Evolutionary conservation across 2,888 invertebrate species (phyloP).

Genomic region (Drosophila fulvimacula): DNA sequence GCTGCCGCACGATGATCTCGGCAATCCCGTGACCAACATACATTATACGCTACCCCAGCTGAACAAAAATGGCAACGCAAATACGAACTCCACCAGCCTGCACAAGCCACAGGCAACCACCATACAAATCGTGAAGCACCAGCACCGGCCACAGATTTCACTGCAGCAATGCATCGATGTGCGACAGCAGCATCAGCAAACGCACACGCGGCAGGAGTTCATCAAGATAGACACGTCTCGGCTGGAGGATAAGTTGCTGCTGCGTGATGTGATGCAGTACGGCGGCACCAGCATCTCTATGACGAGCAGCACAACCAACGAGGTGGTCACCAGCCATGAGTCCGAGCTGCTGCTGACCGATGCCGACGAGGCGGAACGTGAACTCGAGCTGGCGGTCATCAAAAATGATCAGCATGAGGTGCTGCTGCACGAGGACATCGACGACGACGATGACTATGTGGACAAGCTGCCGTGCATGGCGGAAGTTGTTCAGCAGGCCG

Average conservation of each 20-base stretch:
- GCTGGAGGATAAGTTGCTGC: constrained; percentile 78
- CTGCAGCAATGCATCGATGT: constrained; percentile 48
- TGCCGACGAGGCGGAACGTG: constrained; percentile 66
- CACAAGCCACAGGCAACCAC: constrained; percentile 76
- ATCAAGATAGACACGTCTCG: constrained; percentile 81
- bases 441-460: constrained; percentile 55
- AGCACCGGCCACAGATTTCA: constrained; percentile 48
- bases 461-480: constrained; percentile 45
- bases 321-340: constrained; percentile 53
- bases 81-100: constrained; percentile 54
- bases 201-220: constrained; percentile 65
- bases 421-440: constrained; percentile 43
- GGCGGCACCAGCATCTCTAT: constrained; percentile 70
- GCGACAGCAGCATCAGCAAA: constrained; percentile 45
- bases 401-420: constrained; percentile 54
- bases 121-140: constrained; percentile 82
- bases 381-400: constrained; percentile 62
- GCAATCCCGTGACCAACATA: constrained; percentile 81
- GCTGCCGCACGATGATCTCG: constrained; percentile 81
- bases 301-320: constrained; percentile 40
- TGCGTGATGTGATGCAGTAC: constrained; percentile 82
- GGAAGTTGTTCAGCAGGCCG: constrained; percentile 31
- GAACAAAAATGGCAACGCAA: constrained; percentile 66
- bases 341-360: constrained; percentile 60
- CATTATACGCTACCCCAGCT: constrained; percentile 82